A percentile compares a stretch with the other conserved stretches of the same genome.
phyloP scores from a whole-genome alignment of 2,888 invertebrate genomes.

The Neelides folsomi region DNA sequence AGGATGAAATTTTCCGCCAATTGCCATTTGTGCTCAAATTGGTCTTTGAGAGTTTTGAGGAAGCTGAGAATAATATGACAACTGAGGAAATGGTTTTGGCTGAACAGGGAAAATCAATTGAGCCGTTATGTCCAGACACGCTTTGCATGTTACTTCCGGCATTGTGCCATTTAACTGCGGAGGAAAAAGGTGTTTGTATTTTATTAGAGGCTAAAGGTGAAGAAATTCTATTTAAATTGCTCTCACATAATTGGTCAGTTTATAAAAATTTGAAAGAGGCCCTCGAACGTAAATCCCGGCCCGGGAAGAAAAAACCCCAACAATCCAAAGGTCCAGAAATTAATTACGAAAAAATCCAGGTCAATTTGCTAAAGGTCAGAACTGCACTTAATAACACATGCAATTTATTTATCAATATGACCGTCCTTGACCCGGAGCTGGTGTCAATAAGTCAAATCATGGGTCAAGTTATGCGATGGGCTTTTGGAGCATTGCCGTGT shows the following conservation, averaged over 20 bases:
- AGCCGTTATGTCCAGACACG: conserved; percentile 45
- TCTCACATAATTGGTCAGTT: conserved; percentile 73
- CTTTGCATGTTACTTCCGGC: conserved; percentile 73
- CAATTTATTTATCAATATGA: conserved; percentile 83
- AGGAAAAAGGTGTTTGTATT: conserved; percentile 49
- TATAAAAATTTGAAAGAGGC: conserved; percentile 64
- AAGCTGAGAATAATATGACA: conserved; percentile 30
- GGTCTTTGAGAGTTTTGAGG: conserved; percentile 61
- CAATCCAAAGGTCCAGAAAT: too few relatives aligned
- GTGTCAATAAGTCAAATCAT: conserved; percentile 69
- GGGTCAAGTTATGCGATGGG: conserved; percentile 52
- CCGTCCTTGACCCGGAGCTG: conserved; percentile 70
- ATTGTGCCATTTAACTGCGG: conserved; percentile 78
- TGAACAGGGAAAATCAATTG: conserved; percentile 30
- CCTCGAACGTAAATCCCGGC: conserved; percentile 25
- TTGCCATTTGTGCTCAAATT: conserved; percentile 67
- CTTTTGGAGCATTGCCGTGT: conserved; percentile 25
- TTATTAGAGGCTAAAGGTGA: conserved; percentile 47
- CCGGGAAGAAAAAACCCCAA: conserved; percentile 17
- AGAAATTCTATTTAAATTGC: conserved; percentile 61
- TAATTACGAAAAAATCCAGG: conserved; percentile 58
- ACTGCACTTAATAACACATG: conserved; percentile 75
- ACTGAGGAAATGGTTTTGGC: conserved; percentile 28
- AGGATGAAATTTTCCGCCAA: conserved; percentile 64
- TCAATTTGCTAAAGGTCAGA: conserved; percentile 64